A percentile compares a stretch with the other conserved stretches of the same genome.
Conservation (phyloP, 2,113 vertebrate species). For the Ageneiosus marmoratus region DNA sequence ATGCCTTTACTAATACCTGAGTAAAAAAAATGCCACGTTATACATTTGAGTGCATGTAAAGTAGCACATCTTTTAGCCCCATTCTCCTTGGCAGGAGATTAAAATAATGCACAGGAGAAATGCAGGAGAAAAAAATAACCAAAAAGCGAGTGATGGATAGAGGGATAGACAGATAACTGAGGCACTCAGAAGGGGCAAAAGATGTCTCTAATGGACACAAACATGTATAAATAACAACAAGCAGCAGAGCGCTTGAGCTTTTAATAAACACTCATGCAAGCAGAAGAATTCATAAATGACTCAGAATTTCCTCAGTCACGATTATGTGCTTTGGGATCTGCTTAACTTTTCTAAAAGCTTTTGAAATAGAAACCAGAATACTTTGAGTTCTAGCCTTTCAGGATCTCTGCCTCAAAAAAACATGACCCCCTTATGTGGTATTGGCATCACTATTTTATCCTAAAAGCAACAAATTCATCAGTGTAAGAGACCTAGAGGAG, state of each 20-base stretch:
- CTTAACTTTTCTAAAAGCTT: conserved; percentile 20
- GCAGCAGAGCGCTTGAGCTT: conserved; percentile 70
- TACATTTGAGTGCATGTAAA: conserved; percentile 89
- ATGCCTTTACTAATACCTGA: conserved; percentile 84
- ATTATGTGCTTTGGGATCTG: conserved; percentile 38
- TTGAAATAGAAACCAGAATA: conserved; percentile 24
- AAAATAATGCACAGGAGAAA: conserved; percentile 84
- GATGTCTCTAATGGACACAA: conserved; percentile 96
- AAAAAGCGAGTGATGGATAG: conserved; percentile 66
- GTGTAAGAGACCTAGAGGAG: not conserved
- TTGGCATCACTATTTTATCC: not conserved
- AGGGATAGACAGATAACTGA: conserved; percentile 40
- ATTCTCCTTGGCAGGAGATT: conserved; percentile 73
- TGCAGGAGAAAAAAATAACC: conserved; percentile 74
- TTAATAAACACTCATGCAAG: conserved; percentile 60
- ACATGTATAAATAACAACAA: conserved; percentile 88
- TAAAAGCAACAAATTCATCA: not conserved
- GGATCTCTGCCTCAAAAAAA: conserved; percentile 1
- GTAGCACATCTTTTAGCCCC: conserved; percentile 68
- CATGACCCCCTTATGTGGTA: not conserved
- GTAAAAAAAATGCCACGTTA: conserved; percentile 87
- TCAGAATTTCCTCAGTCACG: conserved; percentile 3
- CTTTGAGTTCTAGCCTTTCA: conserved; percentile 8
- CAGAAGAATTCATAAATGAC: conserved; percentile 23
- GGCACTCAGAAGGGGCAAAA: conserved; percentile 80